Percentiles rank a stretch among this genome's conserved stretches.
Conservation (phyloP, 2,888 invertebrate species). For the Lamproptera curius region DNA sequence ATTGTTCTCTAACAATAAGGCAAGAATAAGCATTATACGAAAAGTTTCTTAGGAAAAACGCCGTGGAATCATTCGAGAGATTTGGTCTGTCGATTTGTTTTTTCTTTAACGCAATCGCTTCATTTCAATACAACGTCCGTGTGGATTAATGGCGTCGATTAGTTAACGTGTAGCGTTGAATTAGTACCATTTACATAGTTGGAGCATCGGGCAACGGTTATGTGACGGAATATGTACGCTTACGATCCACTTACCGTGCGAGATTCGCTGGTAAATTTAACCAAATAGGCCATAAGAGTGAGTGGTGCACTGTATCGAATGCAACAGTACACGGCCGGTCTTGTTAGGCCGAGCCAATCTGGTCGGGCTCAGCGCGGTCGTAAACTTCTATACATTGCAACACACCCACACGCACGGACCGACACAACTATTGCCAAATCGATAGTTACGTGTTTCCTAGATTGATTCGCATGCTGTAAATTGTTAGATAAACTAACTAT, state of each 20-base stretch:
- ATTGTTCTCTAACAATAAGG: conserved; percentile 23
- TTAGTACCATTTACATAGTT: conserved; percentile 4
- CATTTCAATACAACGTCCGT: background rate
- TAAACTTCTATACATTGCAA: conserved; percentile 37
- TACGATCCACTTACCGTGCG: conserved; percentile 34
- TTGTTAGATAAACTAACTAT: no score
- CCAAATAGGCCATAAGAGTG: conserved; percentile 59
- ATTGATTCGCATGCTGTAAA: conserved; percentile 6
- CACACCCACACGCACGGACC: background rate
- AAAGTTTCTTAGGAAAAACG: conserved; percentile 19
- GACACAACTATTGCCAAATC: conserved; percentile 3
- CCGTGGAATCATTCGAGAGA: conserved; percentile 12
- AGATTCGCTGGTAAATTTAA: conserved; percentile 55
- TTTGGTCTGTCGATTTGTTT: conserved; percentile 11
- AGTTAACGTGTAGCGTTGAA: background rate
- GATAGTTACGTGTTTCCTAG: conserved; percentile 1
- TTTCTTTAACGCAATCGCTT: background rate
- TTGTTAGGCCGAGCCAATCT: conserved; percentile 61
- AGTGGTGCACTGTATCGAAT: conserved; percentile 45
- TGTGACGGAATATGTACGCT: conserved; percentile 28
- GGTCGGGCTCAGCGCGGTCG: conserved; percentile 37
- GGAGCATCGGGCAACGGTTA: conserved; percentile 22
- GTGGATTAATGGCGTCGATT: background rate
- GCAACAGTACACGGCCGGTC: conserved; percentile 53
- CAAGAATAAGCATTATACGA: conserved; percentile 22